Conservation (phyloP, 2,113 vertebrate species). For the Cephalopterus ornatus region DNA sequence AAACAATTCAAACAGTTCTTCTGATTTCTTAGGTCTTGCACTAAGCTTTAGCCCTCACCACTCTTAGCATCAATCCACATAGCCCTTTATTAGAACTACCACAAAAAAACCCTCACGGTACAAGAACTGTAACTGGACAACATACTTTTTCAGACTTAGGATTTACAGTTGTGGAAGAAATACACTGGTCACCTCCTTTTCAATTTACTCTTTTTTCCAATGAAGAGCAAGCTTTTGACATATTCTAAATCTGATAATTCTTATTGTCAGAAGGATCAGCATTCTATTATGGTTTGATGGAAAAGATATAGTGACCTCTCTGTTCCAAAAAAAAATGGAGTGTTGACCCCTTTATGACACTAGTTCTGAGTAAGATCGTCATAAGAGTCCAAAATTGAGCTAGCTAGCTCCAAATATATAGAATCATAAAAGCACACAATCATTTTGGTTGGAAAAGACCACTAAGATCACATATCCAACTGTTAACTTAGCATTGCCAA, state of each 20-base stretch:
- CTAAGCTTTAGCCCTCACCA: neutral
- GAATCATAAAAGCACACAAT: neutral
- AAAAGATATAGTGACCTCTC: neutral
- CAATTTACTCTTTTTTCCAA: neutral
- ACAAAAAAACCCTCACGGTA: neutral
- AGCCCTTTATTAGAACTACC: neutral
- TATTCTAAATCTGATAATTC: neutral
- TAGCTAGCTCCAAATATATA: neutral
- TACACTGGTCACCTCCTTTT: neutral
- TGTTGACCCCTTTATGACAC: neutral
- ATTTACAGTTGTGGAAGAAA: neutral
- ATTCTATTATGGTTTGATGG: neutral
- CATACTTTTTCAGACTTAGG: neutral
- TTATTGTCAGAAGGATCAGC: neutral
- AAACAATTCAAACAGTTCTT: neutral
- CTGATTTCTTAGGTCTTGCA: neutral
- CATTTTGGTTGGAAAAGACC: neutral
- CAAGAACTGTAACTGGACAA: neutral
- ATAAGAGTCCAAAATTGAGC: neutral
- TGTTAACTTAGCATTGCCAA: neutral
- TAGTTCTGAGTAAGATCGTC: neutral
- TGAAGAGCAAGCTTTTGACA: neutral
- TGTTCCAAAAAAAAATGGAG: neutral
- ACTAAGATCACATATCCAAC: neutral
- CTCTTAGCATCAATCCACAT: neutral